phyloP scores from a whole-genome alignment of 2,113 vertebrate species.

The Stegastes partitus region DNA sequence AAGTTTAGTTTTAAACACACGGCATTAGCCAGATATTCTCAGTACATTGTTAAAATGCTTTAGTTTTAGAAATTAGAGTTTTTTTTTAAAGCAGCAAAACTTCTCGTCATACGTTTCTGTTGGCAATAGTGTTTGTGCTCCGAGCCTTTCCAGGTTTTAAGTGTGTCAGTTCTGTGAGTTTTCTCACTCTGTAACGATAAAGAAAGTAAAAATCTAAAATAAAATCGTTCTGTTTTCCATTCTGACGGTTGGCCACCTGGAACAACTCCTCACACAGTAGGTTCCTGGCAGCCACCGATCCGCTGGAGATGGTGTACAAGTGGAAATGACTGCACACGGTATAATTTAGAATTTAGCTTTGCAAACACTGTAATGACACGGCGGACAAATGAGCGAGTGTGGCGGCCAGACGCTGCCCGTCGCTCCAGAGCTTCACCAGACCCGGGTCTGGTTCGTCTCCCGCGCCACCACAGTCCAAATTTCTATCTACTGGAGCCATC shows the following conservation, averaged over 20 bases:
- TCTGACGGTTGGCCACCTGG: conserved; percentile 1
- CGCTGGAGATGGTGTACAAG: not conserved
- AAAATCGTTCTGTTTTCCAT: not conserved
- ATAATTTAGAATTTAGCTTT: conserved; percentile 57
- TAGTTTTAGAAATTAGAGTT: too few relatives aligned
- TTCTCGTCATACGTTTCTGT: too few relatives aligned
- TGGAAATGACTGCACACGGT: not conserved
- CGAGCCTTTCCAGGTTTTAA: too few relatives aligned
- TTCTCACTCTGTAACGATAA: too few relatives aligned
- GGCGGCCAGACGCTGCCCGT: conserved; percentile 30
- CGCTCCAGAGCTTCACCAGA: conserved; percentile 42
- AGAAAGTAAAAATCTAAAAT: too few relatives aligned
- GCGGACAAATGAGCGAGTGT: conserved; percentile 44
- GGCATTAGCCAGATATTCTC: too few relatives aligned
- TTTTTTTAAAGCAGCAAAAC: too few relatives aligned
- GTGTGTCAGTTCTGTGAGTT: too few relatives aligned
- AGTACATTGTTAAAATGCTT: too few relatives aligned
- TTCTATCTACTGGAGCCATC: not conserved
- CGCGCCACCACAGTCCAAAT: conserved; percentile 20
- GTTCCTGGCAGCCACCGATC: not conserved
- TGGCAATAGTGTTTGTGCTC: too few relatives aligned
- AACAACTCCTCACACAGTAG: not conserved
- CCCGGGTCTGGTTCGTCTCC: not conserved
- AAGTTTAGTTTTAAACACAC: too few relatives aligned
- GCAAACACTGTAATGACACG: conserved; percentile 51